These are phyloP conservation scores for Tragopan temminckii DNA, from an alignment of 2,797 vertebrate species.

Conservation along the genomic window DNA sequence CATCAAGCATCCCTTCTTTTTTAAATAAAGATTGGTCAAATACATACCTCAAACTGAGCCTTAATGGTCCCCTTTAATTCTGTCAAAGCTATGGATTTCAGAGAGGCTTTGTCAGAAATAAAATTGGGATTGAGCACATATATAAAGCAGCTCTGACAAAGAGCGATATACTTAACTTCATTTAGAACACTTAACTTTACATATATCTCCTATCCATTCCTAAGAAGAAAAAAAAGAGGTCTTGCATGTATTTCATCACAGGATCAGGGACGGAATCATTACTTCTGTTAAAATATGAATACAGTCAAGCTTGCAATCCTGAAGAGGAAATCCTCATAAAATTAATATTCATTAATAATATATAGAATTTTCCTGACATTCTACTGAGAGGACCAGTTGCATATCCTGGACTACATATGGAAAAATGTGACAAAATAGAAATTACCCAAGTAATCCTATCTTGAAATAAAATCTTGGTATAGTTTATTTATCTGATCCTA, in stretches of 20 bases:
- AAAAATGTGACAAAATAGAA: conserved; percentile 68
- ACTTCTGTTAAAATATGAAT: conserved; percentile 9
- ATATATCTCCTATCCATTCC: neutral
- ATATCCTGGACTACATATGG: conserved; percentile 54
- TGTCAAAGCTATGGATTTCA: neutral
- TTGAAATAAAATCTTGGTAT: neutral
- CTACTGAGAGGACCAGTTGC: conserved; percentile 12
- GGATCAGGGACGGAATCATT: neutral
- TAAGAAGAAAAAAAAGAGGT: neutral
- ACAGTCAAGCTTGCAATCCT: neutral
- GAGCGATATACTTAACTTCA: neutral
- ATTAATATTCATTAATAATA: neutral
- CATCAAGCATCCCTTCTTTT: neutral
- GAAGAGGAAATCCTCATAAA: conserved; percentile 14
- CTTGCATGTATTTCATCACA: neutral
- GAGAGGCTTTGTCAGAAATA: conserved; percentile 45
- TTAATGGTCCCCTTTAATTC: conserved; percentile 5
- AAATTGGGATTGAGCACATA: conserved; percentile 16
- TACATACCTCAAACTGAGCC: neutral
- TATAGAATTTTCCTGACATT: neutral
- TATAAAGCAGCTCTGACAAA: conserved; percentile 32
- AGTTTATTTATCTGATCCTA: neutral
- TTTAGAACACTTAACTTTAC: conserved; percentile 28
- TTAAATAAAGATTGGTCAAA: neutral
- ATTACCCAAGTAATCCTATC: conserved; percentile 37